A percentile compares a stretch with the other conserved stretches of the same genome.
These are phyloP conservation scores for Kryphioiulus occultus DNA, from an alignment of 2,888 invertebrate species.

Conservation along the genomic window DNA sequence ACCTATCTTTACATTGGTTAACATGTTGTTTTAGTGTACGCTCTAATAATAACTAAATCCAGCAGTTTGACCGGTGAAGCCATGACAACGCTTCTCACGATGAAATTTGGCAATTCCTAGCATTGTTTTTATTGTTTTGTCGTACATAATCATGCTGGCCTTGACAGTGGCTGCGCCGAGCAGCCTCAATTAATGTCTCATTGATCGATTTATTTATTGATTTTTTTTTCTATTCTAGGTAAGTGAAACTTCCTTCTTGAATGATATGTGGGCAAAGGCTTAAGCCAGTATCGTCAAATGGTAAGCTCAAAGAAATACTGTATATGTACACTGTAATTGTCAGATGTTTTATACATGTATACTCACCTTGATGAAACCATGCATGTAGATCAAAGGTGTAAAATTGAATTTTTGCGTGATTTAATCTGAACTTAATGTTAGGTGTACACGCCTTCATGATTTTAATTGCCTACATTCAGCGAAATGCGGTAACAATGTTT, in stretches of 20 bases:
- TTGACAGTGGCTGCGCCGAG: neutral
- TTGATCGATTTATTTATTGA: neutral
- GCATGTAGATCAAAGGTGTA: neutral
- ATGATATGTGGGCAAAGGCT: neutral
- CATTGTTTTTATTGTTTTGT: neutral
- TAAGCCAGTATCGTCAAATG: neutral
- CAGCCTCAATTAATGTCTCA: neutral
- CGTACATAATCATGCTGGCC: neutral
- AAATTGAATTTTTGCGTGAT: neutral
- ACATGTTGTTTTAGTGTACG: neutral
- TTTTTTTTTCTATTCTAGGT: neutral
- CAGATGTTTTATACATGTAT: neutral
- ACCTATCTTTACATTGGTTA: neutral
- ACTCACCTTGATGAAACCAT: neutral
- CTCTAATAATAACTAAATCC: neutral
- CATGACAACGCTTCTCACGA: neutral
- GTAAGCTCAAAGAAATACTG: neutral
- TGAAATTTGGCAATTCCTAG: neutral
- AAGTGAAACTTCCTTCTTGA: conserved; percentile 19
- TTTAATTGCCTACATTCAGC: no score
- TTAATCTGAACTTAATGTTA: neutral
- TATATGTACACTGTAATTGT: no score
- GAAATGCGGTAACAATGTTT: no score
- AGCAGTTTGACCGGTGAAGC: neutral
- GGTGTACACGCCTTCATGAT: neutral